A percentile compares a stretch with the other conserved stretches of the same genome.
Evolutionary conservation across 2,797 vertebrate genomes (phyloP).

Genomic region (Hypotaenidia philippensis): DNA sequence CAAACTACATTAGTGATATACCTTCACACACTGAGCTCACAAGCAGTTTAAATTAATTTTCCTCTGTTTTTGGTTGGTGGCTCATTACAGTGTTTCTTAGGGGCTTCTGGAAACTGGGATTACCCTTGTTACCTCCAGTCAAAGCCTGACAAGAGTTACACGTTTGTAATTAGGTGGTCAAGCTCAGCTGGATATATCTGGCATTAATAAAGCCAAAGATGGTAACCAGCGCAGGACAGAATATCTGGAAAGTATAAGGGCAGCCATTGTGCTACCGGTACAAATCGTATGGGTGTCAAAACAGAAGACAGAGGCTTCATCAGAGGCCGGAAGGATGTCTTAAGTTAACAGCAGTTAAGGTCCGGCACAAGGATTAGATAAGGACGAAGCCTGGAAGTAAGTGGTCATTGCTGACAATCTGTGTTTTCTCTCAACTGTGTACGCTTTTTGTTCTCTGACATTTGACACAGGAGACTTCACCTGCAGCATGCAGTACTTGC

Average conservation of each 20-base stretch:
- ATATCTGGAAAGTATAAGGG: neutral
- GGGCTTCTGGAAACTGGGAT: neutral
- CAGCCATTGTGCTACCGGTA: neutral
- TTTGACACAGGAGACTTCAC: neutral
- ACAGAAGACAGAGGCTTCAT: neutral
- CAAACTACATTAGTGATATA: neutral
- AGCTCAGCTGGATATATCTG: neutral
- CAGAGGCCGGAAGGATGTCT: neutral
- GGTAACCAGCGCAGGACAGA: neutral
- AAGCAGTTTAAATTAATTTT: neutral
- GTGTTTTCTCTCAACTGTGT: neutral
- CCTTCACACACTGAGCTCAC: neutral
- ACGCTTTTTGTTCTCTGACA: neutral
- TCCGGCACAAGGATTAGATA: neutral
- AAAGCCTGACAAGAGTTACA: neutral
- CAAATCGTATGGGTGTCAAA: neutral
- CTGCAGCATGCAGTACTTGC: neutral
- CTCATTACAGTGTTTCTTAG: neutral
- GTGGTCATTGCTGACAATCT: neutral
- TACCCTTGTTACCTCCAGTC: neutral
- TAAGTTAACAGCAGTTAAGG: neutral
- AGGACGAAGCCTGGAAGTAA: neutral
- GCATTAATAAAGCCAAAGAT: neutral
- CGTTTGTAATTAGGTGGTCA: neutral
- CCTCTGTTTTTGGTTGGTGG: neutral